Percentiles rank a stretch among this genome's conserved stretches.
These are phyloP conservation scores for Euphonia xanthogaster DNA, from an alignment of 2,797 vertebrate species.

Conservation along the genomic window DNA sequence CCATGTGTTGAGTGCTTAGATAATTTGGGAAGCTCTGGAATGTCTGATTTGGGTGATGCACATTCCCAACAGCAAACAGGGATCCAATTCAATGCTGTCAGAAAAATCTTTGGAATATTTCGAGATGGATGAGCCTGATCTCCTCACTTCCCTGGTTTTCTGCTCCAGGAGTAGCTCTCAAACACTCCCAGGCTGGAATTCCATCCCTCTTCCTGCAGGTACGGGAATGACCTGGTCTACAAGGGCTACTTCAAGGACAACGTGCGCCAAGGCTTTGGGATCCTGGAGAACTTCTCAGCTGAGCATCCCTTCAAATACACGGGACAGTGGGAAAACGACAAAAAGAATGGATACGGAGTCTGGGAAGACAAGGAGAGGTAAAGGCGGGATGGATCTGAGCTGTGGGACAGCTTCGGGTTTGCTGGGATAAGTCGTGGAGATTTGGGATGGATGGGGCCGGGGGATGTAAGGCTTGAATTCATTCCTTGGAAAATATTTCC, in stretches of 20 bases:
- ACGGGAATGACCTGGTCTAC: constrained; percentile 70
- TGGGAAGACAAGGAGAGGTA: constrained; percentile 74
- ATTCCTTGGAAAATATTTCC: neutral
- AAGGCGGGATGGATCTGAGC: neutral
- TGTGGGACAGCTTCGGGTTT: neutral
- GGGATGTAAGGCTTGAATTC: neutral
- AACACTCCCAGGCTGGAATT: neutral
- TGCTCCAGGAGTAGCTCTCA: neutral
- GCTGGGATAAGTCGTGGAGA: neutral
- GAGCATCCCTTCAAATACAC: constrained; percentile 70
- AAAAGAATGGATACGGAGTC: constrained; percentile 74
- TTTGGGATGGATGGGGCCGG: neutral
- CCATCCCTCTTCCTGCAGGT: constrained; percentile 52
- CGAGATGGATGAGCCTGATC: neutral
- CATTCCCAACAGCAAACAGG: neutral
- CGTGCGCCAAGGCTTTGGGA: constrained; percentile 75
- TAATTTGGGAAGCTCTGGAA: neutral
- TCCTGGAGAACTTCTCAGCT: constrained; percentile 55
- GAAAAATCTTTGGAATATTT: neutral
- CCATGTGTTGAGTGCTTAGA: neutral
- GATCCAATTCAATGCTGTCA: fast-evolving
- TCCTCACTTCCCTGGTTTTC: neutral
- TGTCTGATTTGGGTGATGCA: neutral
- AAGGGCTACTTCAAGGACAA: constrained; percentile 76
- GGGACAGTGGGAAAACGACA: constrained; percentile 78